Conservation (phyloP, 2,797 vertebrate species). For the Enteromius anoplus region DNA sequence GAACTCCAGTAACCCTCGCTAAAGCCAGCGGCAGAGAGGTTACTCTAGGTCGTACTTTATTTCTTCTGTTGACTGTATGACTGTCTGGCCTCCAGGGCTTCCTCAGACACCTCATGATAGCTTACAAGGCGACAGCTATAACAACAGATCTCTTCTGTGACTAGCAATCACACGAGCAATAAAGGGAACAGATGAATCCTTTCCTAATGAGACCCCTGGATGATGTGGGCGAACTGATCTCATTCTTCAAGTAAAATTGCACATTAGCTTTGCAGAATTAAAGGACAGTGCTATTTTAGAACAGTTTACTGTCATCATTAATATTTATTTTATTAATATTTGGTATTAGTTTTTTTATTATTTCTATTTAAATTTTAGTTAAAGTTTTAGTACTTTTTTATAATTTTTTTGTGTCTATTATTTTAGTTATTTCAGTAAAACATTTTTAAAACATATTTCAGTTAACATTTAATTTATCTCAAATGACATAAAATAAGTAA, state of each 20-base stretch:
- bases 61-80: conserved; percentile 46
- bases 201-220: not conserved
- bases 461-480: no score
- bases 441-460: no score
- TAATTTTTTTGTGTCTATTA: not conserved
- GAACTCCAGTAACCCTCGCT: conserved; percentile 65
- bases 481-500: no score
- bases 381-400: not conserved
- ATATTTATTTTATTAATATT: not conserved
- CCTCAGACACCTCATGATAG: conserved; percentile 23
- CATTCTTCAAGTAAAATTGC: not conserved
- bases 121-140: not conserved
- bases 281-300: not conserved
- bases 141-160: conserved; percentile 19
- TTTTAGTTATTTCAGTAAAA: not conserved
- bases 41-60: conserved; percentile 52
- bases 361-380: not conserved
- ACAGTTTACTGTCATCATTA: not conserved
- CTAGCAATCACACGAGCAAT: not conserved
- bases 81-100: conserved; percentile 30
- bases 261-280: not conserved
- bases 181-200: not conserved
- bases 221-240: conserved; percentile 3
- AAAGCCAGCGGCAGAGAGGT: conserved; percentile 50
- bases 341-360: not conserved